Base-by-base conservation (phyloP, 2,113 vertebrate genomes). In the Budorcas taxicolor region DNA sequence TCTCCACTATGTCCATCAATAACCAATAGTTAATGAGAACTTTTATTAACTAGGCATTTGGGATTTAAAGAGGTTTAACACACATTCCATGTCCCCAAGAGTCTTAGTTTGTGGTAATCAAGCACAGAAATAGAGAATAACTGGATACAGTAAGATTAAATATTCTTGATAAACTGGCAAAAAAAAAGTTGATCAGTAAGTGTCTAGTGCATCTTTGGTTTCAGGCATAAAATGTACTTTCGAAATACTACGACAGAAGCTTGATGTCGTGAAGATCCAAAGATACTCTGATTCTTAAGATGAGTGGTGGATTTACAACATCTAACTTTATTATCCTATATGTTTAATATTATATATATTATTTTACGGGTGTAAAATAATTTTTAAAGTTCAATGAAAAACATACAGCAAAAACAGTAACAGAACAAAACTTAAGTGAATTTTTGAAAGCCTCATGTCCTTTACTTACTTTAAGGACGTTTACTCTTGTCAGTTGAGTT, bases 401-500 rank as follows among this genome's bases (percentile, higher is more conserved):
- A 67, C 58, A 81, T 21, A 33, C 5, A 62, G 13, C 36, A 85
- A 81, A 96, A 90, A 82, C n/a, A 87, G 25, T 53, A 91, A 53
- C 4, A 57, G 19, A 80, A 13, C 40, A 78, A 94, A 90, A 53
- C 11, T 33, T 29, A 47, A 27, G 21, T 58, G n/a, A 91, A 36
- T 76, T 88, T 96, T 84, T 88, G 74, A 64, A 96, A 97, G 40
- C 31, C 47, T 91, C 11, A 40, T 8, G 76, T 87, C 71, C 67
- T 98, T 55, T 71, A 95, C 98, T 98, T 97, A 97, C 97, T 95
- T 98, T 98, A 94, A 98, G 97, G 16, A 21, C n/a, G 52, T 91
- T 98, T 91, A 98, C 96, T 90, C 97, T 98, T 81, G 76, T 97
- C 97, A 99, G 97, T 62, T 98, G 98, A 95, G 88, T 90, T 97